These are phyloP conservation scores for Gymnogyps californianus DNA, from an alignment of 2,113 vertebrate genomes.

Conservation along the genomic window DNA sequence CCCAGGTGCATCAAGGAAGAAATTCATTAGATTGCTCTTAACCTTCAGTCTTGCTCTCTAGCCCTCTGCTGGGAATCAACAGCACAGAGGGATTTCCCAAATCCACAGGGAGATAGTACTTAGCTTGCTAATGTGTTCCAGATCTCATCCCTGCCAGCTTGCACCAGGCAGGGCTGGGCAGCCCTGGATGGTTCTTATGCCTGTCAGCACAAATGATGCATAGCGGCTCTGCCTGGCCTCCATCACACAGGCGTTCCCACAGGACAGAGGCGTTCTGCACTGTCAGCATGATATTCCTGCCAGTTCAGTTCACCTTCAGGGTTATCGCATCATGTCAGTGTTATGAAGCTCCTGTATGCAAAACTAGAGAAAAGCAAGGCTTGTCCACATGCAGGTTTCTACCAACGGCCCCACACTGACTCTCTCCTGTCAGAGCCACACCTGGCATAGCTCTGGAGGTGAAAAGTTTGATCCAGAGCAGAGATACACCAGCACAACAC, in stretches of 20 bases:
- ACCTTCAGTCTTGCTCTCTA: neutral
- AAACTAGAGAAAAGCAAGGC: neutral
- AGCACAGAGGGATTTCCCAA: neutral
- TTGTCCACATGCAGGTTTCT: neutral
- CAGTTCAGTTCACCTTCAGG: neutral
- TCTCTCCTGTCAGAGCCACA: neutral
- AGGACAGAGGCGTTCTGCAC: neutral
- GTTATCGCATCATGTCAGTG: neutral
- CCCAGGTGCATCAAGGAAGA: neutral
- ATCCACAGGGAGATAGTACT: neutral
- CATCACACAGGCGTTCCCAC: accelerated
- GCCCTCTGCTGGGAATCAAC: neutral
- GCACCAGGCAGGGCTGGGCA: neutral
- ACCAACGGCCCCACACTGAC: neutral
- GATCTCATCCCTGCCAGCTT: neutral
- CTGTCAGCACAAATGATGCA: neutral
- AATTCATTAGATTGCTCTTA: neutral
- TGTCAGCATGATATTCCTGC: neutral
- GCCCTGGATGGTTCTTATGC: neutral
- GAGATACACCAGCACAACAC: neutral
- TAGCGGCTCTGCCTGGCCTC: neutral
- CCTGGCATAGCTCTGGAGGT: neutral
- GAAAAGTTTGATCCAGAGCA: neutral
- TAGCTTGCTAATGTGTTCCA: neutral
- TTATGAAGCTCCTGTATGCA: neutral